Conservation (phyloP, 2,888 invertebrate genomes). For the Drosophila longiperda region DNA sequence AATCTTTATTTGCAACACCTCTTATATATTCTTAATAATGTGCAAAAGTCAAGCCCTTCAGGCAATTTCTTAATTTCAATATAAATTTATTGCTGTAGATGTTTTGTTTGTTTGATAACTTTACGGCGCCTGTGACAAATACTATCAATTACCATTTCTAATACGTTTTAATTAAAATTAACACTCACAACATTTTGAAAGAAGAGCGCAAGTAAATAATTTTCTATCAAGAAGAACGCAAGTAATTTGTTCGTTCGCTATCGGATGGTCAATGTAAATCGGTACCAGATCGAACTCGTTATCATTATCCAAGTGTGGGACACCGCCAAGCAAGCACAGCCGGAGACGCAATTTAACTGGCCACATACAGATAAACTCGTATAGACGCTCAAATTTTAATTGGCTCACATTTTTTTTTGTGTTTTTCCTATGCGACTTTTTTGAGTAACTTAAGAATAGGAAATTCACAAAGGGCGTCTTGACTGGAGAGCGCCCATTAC, state of each 20-base stretch:
- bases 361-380: slow-evolving; percentile 55
- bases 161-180: slow-evolving; percentile 70
- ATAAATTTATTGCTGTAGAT: slow-evolving; percentile 47
- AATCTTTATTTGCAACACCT: slow-evolving; percentile 10
- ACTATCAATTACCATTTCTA: slow-evolving; percentile 55
- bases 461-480: slow-evolving; percentile 33
- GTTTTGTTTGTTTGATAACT: slow-evolving; percentile 7
- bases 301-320: slow-evolving; percentile 68
- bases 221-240: slow-evolving; percentile 66
- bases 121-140: slow-evolving; percentile 23
- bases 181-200: slow-evolving; percentile 46
- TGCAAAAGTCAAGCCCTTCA: slow-evolving; percentile 21
- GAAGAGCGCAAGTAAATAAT: slow-evolving; percentile 67
- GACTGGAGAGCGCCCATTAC: slow-evolving; percentile 20
- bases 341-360: slow-evolving; percentile 56
- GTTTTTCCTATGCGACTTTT: slow-evolving; percentile 25
- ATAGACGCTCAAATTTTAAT: slow-evolving; percentile 52
- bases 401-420: slow-evolving; percentile 53
- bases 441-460: slow-evolving; percentile 48
- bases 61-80: slow-evolving; percentile 27
- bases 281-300: slow-evolving; percentile 75
- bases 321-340: slow-evolving; percentile 47
- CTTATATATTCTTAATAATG: slow-evolving; percentile 4
- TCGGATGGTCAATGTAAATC: slow-evolving; percentile 50
- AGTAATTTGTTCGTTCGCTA: slow-evolving; percentile 7